Base-by-base conservation (phyloP, 2,888 invertebrate species). In the Conchocele bisecta region DNA sequence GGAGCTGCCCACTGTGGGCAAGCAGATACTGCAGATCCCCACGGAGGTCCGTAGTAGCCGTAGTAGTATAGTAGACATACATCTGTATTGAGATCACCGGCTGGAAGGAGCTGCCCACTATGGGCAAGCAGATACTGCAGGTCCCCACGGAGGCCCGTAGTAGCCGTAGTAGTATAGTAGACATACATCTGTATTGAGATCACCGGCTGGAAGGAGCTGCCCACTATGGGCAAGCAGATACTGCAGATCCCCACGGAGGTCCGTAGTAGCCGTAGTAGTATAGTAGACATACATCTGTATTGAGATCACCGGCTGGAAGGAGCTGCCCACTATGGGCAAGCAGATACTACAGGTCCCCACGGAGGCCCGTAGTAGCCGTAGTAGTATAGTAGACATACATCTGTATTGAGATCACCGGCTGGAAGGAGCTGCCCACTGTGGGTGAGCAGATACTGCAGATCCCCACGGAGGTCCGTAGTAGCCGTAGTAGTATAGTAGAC, bases 401-500 rank as follows among this genome's bases (percentile, higher is more conserved):
- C 1, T 96, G 98, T 0, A 96, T 95, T 0, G 95, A 96, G 88
- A 94, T 98, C 54, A 93, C 95, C 54, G 99, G 99, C 4, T 99
- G 99, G 99, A 93, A 94, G 77, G 89, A 77, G 88, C 83, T 98
- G 77, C 99, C 99, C 0, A 90, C 94, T 0, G 96, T 98, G 13
- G 99, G 99, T 0, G 97, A 98, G 81, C 92, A 94, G 56, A 94
- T 98, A 37, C 91, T 97, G 5, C 95, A 98, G 92, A 97, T 97
- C 3, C 93, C 93, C 74, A 93, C 93, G 1, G 96, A 96, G 93
- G 89, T 89, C 66, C 54, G 61, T n/a, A n/a, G n/a, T n/a, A n/a
- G n/a, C n/a, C n/a, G n/a, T n/a, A n/a, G n/a, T n/a, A n/a, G n/a
- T n/a, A 29, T 31, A 2, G n/a, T n/a, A n/a, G n/a, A n/a, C 98